Base-by-base conservation (phyloP, 2,113 vertebrate species). In the Rhinolophus ferrumequinum region DNA sequence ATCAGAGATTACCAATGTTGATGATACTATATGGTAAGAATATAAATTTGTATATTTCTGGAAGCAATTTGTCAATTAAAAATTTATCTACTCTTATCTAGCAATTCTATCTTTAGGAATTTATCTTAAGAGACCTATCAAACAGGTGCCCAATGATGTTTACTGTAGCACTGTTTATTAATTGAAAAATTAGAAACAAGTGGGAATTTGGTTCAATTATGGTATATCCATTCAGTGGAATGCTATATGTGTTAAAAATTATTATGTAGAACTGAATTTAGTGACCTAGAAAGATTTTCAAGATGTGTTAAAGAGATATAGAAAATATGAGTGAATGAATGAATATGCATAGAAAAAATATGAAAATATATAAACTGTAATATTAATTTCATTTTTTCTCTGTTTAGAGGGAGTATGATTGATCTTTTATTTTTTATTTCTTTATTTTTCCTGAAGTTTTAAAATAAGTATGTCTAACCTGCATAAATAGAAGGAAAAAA, bases 391-490 rank as follows among this genome's bases (percentile, higher is more conserved):
- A 33, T 67, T 77, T 79, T 79, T 83, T 84, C 84, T 76, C 33
- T 22, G 16, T 70, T 92, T 72, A 96, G 58, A 64, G 18, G 9
- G 2, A 64, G 33, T 66, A 52, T 86, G 30, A 18, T 66, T 38
- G 41, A 44, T 90, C 28, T 89, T 75, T 60, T 92, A 21, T 50
- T 75, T 91, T 72, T 33, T 44, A 4, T 38, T 90, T 88, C 21
- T 62, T 73, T 88, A 72, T 80, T 91, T 94, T 88, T 92, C 33
- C 62, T 92, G 26, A 79, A n/a, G 38, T 83, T 92, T 94, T 58
- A 62, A 95, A 90, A 21, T 83, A 85, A 85, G 24, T 72, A 18
- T 73, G 5, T 62, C 28, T 24, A 50, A 14, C 30, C 24, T 73
- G 56, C 90, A 72, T 76, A 52, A 28, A 58, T 14, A 50, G 50